Conservation (phyloP, 2,888 invertebrate species). For the Fragum fragum region DNA sequence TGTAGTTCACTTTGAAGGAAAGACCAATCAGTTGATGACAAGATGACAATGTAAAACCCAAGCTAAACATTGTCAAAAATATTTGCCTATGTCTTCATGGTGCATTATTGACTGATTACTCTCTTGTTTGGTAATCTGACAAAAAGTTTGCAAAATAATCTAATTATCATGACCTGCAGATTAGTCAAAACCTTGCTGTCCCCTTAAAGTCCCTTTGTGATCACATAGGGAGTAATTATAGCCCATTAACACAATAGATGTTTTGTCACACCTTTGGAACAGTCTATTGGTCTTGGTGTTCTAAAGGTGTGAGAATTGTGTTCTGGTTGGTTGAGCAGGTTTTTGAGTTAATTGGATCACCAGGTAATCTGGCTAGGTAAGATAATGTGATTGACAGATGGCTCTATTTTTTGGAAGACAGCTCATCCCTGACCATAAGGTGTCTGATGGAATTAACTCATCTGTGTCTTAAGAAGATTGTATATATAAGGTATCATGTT, state of each 20-base stretch:
- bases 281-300: background rate
- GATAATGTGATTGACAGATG: slow-evolving; percentile 27
- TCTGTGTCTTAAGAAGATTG: background rate
- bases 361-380: background rate
- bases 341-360: slow-evolving; percentile 19
- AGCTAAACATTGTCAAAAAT: slow-evolving; percentile 5
- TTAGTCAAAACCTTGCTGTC: slow-evolving; percentile 2
- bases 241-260: background rate
- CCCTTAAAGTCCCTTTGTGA: slow-evolving; percentile 9
- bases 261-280: slow-evolving; percentile 14
- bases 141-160: slow-evolving; percentile 10
- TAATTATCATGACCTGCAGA: slow-evolving; percentile 11
- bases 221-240: slow-evolving; percentile 9
- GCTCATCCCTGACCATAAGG: slow-evolving; percentile 10
- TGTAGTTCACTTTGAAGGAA: background rate
- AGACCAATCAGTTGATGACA: slow-evolving; percentile 17
- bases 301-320: too few species aligned
- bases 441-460: slow-evolving; percentile 13
- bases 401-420: slow-evolving; percentile 7
- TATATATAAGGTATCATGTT: background rate
- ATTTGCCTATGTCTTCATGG: slow-evolving; percentile 12
- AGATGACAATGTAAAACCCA: background rate
- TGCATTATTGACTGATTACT: background rate
- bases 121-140: slow-evolving; percentile 1
- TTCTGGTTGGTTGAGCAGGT: slow-evolving; percentile 12